Evolutionary conservation across 2,113 vertebrate species (phyloP).

Genomic region (Theropithecus gelada): DNA sequence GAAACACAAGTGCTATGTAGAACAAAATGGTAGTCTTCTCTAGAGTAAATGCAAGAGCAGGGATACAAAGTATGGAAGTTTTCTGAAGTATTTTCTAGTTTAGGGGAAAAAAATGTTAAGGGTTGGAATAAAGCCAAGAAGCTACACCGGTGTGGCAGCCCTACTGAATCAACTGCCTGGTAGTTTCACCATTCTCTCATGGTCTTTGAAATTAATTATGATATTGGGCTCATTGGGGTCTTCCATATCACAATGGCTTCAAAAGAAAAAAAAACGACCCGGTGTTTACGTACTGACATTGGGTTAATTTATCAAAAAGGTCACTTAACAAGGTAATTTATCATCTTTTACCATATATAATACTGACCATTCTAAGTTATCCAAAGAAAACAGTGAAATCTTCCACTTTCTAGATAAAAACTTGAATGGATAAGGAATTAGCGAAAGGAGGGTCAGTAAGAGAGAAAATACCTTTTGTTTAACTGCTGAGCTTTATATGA

Average conservation of each 20-base stretch:
- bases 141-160: not conserved
- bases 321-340: conserved; percentile 44
- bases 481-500: not conserved
- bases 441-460: not conserved
- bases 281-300: conserved; percentile 32
- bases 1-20: not conserved
- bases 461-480: not conserved
- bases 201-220: not conserved
- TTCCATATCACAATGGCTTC: conserved; percentile 12
- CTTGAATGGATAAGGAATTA: not conserved
- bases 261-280: conserved; percentile 42
- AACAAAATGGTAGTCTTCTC: not conserved
- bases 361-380: conserved; percentile 20
- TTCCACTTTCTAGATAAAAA: conserved; percentile 15
- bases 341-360: conserved; percentile 1
- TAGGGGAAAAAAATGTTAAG: not conserved
- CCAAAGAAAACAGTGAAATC: conserved; percentile 51
- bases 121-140: not conserved
- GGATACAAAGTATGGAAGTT: not conserved
- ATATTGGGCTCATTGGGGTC: not conserved
- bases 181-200: not conserved
- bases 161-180: not conserved
- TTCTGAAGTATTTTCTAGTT: not conserved
- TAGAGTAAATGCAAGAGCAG: not conserved
- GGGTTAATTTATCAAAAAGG: conserved; percentile 49